phyloP scores from a whole-genome alignment of 2,113 vertebrate species.

The Rhynchomys soricoides region DNA sequence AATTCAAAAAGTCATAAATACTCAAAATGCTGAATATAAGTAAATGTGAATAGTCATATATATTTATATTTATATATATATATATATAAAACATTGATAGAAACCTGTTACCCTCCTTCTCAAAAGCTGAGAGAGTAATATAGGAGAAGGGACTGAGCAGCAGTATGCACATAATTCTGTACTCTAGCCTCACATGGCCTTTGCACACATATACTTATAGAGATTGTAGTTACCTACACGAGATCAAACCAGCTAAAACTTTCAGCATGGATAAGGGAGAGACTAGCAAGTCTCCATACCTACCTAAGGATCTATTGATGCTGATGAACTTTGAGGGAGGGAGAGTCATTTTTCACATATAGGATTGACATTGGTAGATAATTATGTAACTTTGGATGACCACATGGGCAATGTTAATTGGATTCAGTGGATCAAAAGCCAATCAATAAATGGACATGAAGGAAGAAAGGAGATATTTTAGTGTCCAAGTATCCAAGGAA shows the following conservation, averaged over 20 bases:
- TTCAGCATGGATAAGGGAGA: background rate
- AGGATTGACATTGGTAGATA: background rate
- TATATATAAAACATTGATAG: too few species aligned
- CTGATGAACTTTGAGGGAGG: background rate
- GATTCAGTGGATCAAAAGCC: background rate
- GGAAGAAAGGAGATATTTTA: background rate
- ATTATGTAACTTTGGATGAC: background rate
- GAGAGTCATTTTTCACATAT: background rate
- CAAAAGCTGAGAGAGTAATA: background rate
- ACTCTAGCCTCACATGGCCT: background rate
- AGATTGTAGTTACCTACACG: background rate
- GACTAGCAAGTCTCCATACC: background rate
- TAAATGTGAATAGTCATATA: background rate
- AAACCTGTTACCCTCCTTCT: background rate
- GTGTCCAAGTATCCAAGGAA: background rate
- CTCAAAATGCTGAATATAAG: background rate
- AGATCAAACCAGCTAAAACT: background rate
- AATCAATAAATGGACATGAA: background rate
- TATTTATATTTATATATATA: too few species aligned
- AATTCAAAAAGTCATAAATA: background rate
- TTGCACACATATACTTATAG: background rate
- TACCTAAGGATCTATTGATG: background rate
- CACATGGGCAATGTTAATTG: background rate
- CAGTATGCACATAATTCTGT: background rate
- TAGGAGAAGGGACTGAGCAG: background rate